phyloP scores from a whole-genome alignment of 1,140 invertebrate species.

The Leptopilina boulardi region DNA sequence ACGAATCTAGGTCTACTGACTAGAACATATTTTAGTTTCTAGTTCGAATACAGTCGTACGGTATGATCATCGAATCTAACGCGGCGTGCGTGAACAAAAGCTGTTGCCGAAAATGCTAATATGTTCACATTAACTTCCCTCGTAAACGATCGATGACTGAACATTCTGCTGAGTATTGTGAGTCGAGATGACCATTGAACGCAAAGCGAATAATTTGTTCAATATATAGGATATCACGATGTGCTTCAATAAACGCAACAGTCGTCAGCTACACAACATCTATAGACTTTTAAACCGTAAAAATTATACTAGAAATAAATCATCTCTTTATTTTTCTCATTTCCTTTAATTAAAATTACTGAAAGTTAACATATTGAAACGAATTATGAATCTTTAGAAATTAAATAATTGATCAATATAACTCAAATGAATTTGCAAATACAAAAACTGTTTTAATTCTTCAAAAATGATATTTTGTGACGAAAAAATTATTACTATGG shows the following conservation, averaged over 20 bases:
- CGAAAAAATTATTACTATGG: too few species aligned
- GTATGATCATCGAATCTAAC: constrained; percentile 46
- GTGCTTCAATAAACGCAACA: neutral
- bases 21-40: constrained; percentile 46
- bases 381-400: too few species aligned
- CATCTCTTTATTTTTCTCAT: too few species aligned
- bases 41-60: constrained; percentile 38
- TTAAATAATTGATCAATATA: too few species aligned
- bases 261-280: neutral
- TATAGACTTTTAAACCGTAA: neutral
- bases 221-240: neutral
- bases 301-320: neutral
- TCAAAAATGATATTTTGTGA: too few species aligned
- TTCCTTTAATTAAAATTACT: too few species aligned
- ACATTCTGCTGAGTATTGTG: constrained; percentile 23
- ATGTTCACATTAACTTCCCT: constrained; percentile 16
- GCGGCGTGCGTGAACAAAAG: constrained; percentile 43
- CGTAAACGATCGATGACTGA: constrained; percentile 36
- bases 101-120: constrained; percentile 43
- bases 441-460: too few species aligned
- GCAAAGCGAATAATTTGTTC: constrained; percentile 9
- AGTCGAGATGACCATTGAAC: neutral
- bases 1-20: constrained; percentile 34
- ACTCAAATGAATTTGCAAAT: too few species aligned
- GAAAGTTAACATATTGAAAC: too few species aligned